Conservation (phyloP, 2,797 vertebrate species). For the Parauchenoglanis punctatus region DNA sequence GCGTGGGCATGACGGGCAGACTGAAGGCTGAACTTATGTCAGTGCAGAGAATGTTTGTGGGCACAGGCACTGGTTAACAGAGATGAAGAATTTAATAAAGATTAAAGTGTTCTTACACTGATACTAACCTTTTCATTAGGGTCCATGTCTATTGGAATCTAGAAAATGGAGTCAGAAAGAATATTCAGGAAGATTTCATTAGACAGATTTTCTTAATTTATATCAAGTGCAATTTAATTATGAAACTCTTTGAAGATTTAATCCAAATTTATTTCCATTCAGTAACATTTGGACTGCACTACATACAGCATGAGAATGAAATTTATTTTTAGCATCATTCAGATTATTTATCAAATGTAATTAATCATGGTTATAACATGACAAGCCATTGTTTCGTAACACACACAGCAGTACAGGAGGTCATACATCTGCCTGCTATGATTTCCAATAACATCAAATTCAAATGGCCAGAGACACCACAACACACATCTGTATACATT, state of each 20-base stretch:
- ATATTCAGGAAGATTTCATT: slow-evolving; percentile 14
- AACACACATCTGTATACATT: background rate
- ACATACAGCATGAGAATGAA: background rate
- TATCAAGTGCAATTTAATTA: background rate
- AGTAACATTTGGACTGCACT: background rate
- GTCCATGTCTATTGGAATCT: slow-evolving; percentile 28
- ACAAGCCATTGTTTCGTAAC: slow-evolving; percentile 34
- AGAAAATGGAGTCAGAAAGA: slow-evolving; percentile 27
- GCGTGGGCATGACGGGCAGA: background rate
- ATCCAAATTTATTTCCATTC: background rate
- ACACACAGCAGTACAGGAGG: slow-evolving; percentile 44
- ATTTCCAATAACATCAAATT: background rate
- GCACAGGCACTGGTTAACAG: slow-evolving; percentile 1
- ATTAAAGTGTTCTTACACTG: background rate
- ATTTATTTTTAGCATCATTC: slow-evolving; percentile 12
- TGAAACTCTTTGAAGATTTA: background rate
- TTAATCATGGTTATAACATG: background rate
- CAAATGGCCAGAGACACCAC: background rate
- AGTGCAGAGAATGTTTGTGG: background rate
- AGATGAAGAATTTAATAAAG: background rate
- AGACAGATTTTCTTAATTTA: background rate
- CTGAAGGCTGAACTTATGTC: slow-evolving; percentile 12
- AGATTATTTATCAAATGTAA: background rate
- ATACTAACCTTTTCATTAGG: slow-evolving; percentile 28
- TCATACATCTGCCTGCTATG: slow-evolving; percentile 23